Percentiles rank a stretch among this genome's conserved stretches.
Evolutionary conservation across 2,888 invertebrate species (phyloP).

Genomic region (Eupelmus urozonus): DNA sequence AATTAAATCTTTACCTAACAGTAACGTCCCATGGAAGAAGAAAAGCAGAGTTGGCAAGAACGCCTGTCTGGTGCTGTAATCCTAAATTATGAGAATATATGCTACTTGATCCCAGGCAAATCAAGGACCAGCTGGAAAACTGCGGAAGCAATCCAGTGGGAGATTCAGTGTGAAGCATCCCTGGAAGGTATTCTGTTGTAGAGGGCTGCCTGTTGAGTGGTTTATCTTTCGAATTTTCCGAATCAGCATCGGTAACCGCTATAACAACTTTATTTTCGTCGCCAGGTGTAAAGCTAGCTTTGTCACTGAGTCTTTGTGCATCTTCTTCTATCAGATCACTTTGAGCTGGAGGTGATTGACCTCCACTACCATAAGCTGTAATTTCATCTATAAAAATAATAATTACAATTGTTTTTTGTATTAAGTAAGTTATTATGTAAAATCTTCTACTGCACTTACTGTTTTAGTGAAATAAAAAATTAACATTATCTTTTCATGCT

Average conservation of each 20-base stretch:
- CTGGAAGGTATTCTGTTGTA: slow-evolving; percentile 93
- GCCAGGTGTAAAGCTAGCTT: slow-evolving; percentile 71
- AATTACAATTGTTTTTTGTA: neutral
- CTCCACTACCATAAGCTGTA: slow-evolving; percentile 73
- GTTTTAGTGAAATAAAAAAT: neutral
- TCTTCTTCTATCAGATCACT: slow-evolving; percentile 71
- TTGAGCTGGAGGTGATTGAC: slow-evolving; percentile 69
- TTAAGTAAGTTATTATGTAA: neutral
- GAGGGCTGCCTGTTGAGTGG: slow-evolving; percentile 84
- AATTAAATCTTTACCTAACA: slow-evolving; percentile 77
- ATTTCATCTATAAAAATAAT: slow-evolving; percentile 67
- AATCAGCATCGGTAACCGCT: slow-evolving; percentile 75
- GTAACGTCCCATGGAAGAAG: slow-evolving; percentile 96
- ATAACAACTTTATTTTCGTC: slow-evolving; percentile 77
- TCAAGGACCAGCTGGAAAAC: slow-evolving; percentile 93
- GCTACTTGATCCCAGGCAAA: slow-evolving; percentile 93
- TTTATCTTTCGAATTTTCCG: slow-evolving; percentile 79
- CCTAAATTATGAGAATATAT: slow-evolving; percentile 93
- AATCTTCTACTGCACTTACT: slow-evolving; percentile 7
- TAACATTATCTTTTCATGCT: neutral
- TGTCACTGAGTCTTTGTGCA: slow-evolving; percentile 69
- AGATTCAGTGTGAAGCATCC: slow-evolving; percentile 91
- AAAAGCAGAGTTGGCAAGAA: slow-evolving; percentile 92
- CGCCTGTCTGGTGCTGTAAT: slow-evolving; percentile 93
- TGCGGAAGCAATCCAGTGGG: slow-evolving; percentile 88